phyloP scores from a whole-genome alignment of 2,888 invertebrate genomes.

The Troglohyphantes excavatus region DNA sequence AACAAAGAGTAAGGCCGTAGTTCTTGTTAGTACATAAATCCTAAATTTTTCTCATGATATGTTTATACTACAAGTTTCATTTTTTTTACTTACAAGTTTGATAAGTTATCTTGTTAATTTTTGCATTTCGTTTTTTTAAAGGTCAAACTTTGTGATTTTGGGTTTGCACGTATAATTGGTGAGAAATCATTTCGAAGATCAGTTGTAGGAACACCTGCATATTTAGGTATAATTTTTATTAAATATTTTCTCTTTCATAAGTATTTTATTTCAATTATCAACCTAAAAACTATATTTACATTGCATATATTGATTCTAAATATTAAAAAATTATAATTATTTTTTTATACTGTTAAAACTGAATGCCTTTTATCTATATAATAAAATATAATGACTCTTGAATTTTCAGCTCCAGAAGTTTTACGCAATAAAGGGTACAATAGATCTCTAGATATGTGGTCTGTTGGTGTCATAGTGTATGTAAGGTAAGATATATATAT shows the following conservation, averaged over 20 bases:
- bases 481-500: slow-evolving; percentile 85
- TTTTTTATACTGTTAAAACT: no score
- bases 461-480: slow-evolving; percentile 99
- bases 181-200: slow-evolving; percentile 98
- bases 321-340: background rate
- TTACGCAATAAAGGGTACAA: slow-evolving; percentile 99
- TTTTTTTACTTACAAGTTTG: no score
- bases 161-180: slow-evolving; percentile 99
- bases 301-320: no score
- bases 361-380: background rate
- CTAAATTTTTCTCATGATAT: no score
- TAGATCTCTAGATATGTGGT: slow-evolving; percentile 99
- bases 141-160: slow-evolving; percentile 98
- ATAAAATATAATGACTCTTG: background rate
- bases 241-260: background rate
- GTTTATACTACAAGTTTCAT: no score
- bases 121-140: slow-evolving; percentile 80
- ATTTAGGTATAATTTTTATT: slow-evolving; percentile 86
- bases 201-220: slow-evolving; percentile 99
- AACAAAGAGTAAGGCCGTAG: no score
- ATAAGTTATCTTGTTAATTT: background rate
- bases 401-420: slow-evolving; percentile 93
- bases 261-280: no score
- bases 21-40: no score
- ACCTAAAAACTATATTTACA: no score